Evolutionary conservation across 2,797 vertebrate genomes (phyloP).

Genomic region (Lepidocolaptes lacrymiger): DNA sequence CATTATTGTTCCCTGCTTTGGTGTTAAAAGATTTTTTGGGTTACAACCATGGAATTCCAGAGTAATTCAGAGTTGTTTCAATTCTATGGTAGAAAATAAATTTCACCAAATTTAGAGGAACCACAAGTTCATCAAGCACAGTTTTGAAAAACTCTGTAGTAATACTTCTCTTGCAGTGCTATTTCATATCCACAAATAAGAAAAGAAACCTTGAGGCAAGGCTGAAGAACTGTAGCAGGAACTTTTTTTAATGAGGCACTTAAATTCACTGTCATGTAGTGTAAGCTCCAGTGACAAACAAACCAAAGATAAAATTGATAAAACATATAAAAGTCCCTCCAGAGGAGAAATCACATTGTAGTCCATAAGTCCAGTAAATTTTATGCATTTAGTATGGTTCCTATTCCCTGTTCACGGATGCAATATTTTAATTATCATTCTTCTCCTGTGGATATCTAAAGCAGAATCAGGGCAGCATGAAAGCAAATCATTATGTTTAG

Average conservation of each 20-base stretch:
- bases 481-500: background rate
- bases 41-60: background rate
- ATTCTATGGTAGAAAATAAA: background rate
- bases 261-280: background rate
- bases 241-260: constrained; percentile 9
- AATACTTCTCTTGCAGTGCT: background rate
- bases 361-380: background rate
- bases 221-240: background rate
- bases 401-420: background rate
- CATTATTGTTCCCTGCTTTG: background rate
- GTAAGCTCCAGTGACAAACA: background rate
- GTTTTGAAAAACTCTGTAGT: background rate
- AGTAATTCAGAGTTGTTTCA: background rate
- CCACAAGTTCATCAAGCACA: background rate
- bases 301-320: background rate
- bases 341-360: background rate
- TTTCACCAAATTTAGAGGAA: background rate
- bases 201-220: background rate
- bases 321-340: background rate
- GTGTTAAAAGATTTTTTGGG: background rate
- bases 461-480: background rate
- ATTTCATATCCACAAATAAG: background rate
- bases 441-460: background rate
- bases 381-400: background rate
- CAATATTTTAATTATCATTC: background rate